Percentiles rank a stretch among this genome's conserved stretches.
These are phyloP conservation scores for Triplophysa rosa DNA, from an alignment of 2,113 vertebrate genomes.

Conservation along the genomic window DNA sequence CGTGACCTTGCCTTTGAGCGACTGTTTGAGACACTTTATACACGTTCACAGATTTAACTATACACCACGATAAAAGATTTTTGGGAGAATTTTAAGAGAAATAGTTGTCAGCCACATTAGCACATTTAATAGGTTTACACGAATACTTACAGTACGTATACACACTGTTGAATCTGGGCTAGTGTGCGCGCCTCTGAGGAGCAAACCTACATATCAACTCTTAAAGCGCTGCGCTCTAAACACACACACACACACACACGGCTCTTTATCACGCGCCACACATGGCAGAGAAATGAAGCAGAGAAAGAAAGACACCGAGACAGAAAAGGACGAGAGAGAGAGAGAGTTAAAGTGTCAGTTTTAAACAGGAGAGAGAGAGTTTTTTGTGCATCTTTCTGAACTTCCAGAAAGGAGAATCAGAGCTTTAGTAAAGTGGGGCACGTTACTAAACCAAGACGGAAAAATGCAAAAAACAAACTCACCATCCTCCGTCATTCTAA, in stretches of 20 bases:
- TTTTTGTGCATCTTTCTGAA: background rate
- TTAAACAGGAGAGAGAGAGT: background rate
- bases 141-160: background rate
- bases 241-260: slow-evolving; percentile 38
- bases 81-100: background rate
- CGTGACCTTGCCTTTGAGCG: slow-evolving; percentile 13
- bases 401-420: slow-evolving; percentile 27
- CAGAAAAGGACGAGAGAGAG: background rate
- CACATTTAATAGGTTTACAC: background rate
- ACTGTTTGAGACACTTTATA: background rate
- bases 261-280: slow-evolving; percentile 11
- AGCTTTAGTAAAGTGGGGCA: background rate
- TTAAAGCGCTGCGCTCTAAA: slow-evolving; percentile 11
- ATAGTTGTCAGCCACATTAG: background rate
- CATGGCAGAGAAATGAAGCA: slow-evolving; percentile 19
- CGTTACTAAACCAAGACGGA: slow-evolving; percentile 11
- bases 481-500: slow-evolving; percentile 13
- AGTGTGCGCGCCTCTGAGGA: slow-evolving; percentile 34
- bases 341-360: background rate
- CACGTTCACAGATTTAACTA: background rate
- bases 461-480: background rate
- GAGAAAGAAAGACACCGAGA: background rate
- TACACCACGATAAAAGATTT: background rate
- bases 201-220: slow-evolving; percentile 41
- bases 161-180: slow-evolving; percentile 27